phyloP scores from a whole-genome alignment of 2,888 invertebrate species.

The Zaprionus bogoriensis region DNA sequence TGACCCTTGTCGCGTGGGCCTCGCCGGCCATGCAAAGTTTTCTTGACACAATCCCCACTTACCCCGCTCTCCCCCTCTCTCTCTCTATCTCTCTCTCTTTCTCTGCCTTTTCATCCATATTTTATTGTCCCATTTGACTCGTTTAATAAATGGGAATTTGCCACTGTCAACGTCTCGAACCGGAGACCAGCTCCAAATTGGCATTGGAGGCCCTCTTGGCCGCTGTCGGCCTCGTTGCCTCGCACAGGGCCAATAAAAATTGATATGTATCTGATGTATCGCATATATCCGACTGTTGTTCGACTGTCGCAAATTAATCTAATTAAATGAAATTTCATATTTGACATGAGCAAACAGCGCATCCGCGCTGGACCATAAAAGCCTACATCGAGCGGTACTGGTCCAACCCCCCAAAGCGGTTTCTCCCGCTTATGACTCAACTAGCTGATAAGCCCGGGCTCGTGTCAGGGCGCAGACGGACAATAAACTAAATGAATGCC shows the following conservation, averaged over 20 bases:
- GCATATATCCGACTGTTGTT: constrained; percentile 21
- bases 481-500: neutral
- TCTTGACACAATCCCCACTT: constrained; percentile 7
- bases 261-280: constrained; percentile 49
- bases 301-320: constrained; percentile 56
- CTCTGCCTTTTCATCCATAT: too few relatives aligned
- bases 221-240: constrained; percentile 6
- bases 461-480: neutral
- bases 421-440: neutral
- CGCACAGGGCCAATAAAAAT: constrained; percentile 59
- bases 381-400: neutral
- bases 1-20: constrained; percentile 4
- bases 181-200: constrained; percentile 22
- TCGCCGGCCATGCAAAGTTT: constrained; percentile 51
- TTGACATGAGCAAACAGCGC: constrained; percentile 26
- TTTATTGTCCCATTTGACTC: constrained; percentile 65
- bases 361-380: constrained; percentile 12
- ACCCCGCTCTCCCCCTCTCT: neutral
- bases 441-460: neutral
- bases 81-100: neutral
- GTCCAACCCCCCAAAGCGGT: too few relatives aligned
- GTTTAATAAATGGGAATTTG: constrained; percentile 63
- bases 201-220: constrained; percentile 27
- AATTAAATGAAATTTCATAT: constrained; percentile 59
- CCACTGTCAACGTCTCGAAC: constrained; percentile 27